Conservation (phyloP, 2,113 vertebrate species). For the Phrynocephalus versicolor region DNA sequence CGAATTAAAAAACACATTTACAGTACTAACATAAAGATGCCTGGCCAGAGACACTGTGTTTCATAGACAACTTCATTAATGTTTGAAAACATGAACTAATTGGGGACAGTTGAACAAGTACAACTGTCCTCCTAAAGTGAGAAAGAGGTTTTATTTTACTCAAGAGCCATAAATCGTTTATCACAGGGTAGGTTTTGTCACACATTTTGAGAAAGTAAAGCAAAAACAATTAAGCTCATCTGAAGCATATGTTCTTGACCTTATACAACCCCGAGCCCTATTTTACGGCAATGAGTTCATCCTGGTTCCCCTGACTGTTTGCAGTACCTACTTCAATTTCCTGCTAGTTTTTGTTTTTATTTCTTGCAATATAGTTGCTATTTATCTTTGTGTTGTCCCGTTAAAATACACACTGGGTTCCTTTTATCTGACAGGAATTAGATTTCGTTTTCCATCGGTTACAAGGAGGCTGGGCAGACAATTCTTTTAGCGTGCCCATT, state of each 20-base stretch:
- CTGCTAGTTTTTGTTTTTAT: not conserved
- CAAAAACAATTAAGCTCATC: not conserved
- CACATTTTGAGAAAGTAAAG: not conserved
- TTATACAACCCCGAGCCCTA: not conserved
- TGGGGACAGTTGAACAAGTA: not conserved
- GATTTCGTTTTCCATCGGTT: not conserved
- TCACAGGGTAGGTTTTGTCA: not conserved
- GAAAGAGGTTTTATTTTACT: not conserved
- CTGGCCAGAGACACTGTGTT: not conserved
- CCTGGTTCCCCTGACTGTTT: not conserved
- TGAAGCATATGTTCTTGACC: rapidly evolving
- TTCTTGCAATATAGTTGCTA: not conserved
- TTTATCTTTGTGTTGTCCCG: rapidly evolving
- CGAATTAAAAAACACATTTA: not conserved
- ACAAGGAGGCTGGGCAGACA: not conserved
- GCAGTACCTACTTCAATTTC: not conserved
- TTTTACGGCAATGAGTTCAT: too few species aligned
- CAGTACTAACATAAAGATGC: not conserved
- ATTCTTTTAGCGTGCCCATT: conserved; percentile 12
- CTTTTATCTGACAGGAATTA: not conserved
- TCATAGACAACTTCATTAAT: not conserved
- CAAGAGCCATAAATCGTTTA: not conserved
- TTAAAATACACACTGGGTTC: not conserved
- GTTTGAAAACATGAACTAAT: not conserved
- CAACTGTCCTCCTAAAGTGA: not conserved